Percentiles rank a stretch among this genome's conserved stretches.
Conservation (phyloP, 2,797 vertebrate species). For the Xiphophorus birchmanni region DNA sequence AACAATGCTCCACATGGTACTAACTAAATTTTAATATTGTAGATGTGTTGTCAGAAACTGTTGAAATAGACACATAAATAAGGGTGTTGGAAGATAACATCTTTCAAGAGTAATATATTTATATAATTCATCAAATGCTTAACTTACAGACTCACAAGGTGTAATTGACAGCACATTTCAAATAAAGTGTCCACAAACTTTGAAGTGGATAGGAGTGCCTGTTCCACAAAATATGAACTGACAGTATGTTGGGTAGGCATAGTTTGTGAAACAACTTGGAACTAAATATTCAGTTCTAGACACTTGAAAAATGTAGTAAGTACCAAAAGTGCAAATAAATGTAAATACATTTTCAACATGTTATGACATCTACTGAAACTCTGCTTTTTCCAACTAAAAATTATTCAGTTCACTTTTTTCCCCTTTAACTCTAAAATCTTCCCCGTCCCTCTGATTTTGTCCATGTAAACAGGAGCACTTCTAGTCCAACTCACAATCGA, state of each 20-base stretch:
- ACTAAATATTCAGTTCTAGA: neutral
- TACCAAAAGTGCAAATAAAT: neutral
- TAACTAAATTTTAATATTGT: neutral
- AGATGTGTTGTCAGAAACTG: neutral
- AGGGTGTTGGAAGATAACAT: neutral
- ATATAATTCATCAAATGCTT: neutral
- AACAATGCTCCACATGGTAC: neutral
- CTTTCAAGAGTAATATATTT: neutral
- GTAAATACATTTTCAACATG: neutral
- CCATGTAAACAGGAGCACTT: neutral
- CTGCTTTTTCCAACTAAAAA: neutral
- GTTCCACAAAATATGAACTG: neutral
- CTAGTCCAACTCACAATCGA: conserved; percentile 30
- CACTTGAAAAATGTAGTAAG: neutral
- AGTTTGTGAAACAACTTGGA: neutral
- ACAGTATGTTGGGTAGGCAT: neutral
- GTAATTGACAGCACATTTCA: neutral
- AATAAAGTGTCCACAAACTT: neutral
- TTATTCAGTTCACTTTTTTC: neutral
- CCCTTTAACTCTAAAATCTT: neutral
- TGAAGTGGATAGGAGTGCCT: neutral
- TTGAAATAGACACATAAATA: neutral
- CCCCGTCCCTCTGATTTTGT: neutral
- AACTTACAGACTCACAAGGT: neutral
- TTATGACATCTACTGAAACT: neutral